phyloP scores from a whole-genome alignment of 1,140 invertebrate genomes.

The Ips typographus region DNA sequence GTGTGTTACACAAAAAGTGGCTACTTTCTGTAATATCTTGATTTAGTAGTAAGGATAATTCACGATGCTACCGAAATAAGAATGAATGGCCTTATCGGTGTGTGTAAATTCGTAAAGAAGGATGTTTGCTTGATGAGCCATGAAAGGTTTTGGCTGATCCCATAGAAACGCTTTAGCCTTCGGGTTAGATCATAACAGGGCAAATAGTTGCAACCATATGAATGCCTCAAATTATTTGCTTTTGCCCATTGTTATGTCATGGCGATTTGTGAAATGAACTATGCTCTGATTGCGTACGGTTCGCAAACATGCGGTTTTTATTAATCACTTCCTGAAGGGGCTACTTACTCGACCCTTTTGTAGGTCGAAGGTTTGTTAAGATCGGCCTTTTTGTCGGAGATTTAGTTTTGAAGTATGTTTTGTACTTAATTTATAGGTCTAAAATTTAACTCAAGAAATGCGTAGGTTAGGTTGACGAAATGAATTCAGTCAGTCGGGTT shows the following conservation, averaged over 20 bases:
- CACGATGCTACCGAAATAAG: constrained; percentile 5
- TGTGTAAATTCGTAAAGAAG: constrained; percentile 22
- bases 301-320: background rate
- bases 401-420: no score
- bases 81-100: constrained; percentile 17
- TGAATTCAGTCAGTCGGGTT: no score
- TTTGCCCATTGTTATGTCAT: constrained; percentile 22
- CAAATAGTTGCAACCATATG: constrained; percentile 24
- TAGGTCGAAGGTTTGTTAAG: background rate
- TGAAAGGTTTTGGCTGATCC: constrained; percentile 19
- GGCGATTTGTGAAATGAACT: constrained; percentile 18
- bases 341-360: no score
- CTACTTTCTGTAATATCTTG: no score
- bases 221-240: constrained; percentile 25
- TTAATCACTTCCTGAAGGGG: no score
- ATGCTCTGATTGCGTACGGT: constrained; percentile 9
- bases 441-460: no score
- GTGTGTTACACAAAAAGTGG: no score
- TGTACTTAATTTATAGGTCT: no score
- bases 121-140: constrained; percentile 30
- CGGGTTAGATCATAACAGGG: constrained; percentile 25
- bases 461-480: no score
- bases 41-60: background rate
- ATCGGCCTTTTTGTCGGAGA: no score
- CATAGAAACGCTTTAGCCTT: constrained; percentile 18